Conservation (phyloP, 1,140 invertebrate genomes). For the Acarapis woodi region DNA sequence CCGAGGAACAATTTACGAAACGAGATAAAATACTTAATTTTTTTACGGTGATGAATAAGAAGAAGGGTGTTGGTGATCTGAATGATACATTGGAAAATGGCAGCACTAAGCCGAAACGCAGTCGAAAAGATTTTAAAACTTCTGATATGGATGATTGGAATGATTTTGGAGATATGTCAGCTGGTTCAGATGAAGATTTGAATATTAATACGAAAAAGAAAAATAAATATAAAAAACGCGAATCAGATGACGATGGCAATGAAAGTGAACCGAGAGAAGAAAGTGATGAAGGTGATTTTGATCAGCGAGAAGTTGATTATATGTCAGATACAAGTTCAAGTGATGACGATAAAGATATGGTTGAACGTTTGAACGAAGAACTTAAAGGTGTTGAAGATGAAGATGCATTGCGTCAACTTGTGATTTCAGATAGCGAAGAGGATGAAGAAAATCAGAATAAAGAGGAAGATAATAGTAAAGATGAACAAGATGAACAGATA, state of each 20-base stretch:
- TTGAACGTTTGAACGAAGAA: slow-evolving; percentile 29
- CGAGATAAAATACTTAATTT: slow-evolving; percentile 81
- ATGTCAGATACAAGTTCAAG: slow-evolving; percentile 29
- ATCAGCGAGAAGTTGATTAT: slow-evolving; percentile 46
- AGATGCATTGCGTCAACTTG: slow-evolving; percentile 49
- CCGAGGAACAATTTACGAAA: slow-evolving; percentile 74
- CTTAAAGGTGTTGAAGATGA: slow-evolving; percentile 57
- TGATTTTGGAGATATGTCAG: slow-evolving; percentile 20
- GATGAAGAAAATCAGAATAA: slow-evolving; percentile 35
- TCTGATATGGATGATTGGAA: slow-evolving; percentile 85
- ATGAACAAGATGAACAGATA: slow-evolving; percentile 20
- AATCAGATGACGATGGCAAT: slow-evolving; percentile 36
- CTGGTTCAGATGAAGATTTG: slow-evolving; percentile 13
- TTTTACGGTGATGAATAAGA: slow-evolving; percentile 70
- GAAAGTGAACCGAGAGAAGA: slow-evolving; percentile 61
- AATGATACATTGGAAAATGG: slow-evolving; percentile 29
- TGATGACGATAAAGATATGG: slow-evolving; percentile 27
- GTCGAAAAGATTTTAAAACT: slow-evolving; percentile 28
- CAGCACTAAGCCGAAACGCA: slow-evolving; percentile 24
- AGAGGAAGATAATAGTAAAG: slow-evolving; percentile 12
- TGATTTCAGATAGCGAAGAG: slow-evolving; percentile 63
- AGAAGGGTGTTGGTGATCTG: slow-evolving; percentile 34
- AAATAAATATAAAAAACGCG: slow-evolving; percentile 35
- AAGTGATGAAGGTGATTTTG: slow-evolving; percentile 82
- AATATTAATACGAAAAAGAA: no score